Evolutionary conservation across 2,113 vertebrate species (phyloP).

Genomic region (Pseudorasbora parva): DNA sequence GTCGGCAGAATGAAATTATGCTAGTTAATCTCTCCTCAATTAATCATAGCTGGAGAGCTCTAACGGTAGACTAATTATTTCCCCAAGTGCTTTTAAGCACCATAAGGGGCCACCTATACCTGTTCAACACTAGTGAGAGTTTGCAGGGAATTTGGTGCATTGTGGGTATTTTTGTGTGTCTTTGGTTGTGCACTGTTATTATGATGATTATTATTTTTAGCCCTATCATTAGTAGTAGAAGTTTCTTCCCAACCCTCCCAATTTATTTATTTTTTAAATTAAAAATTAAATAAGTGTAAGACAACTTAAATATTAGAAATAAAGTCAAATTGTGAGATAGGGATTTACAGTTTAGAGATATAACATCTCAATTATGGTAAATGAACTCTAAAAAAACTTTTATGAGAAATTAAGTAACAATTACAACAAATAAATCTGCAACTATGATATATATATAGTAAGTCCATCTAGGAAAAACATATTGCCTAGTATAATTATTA

Average conservation of each 20-base stretch:
- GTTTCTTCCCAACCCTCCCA: too few species aligned
- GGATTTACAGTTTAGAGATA: too few species aligned
- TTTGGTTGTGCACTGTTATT: not conserved
- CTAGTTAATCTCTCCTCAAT: slow-evolving; percentile 77
- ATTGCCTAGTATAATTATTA: too few species aligned
- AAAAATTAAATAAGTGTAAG: too few species aligned
- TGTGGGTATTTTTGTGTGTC: not conserved
- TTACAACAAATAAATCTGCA: too few species aligned
- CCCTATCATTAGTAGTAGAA: not conserved
- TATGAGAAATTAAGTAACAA: too few species aligned
- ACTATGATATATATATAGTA: not conserved
- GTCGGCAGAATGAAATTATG: slow-evolving; percentile 78
- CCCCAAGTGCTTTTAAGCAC: slow-evolving; percentile 50
- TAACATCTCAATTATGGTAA: too few species aligned
- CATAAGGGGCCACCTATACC: slow-evolving; percentile 45
- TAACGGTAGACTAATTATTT: slow-evolving; percentile 71
- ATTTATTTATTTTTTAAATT: too few species aligned
- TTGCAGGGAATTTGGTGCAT: not conserved
- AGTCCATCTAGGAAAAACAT: too few species aligned
- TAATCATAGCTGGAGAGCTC: slow-evolving; percentile 74
- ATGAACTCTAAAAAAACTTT: too few species aligned
- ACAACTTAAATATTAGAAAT: too few species aligned
- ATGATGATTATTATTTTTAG: not conserved
- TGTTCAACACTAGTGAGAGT: slow-evolving; percentile 37
- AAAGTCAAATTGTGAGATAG: too few species aligned